phyloP scores from a whole-genome alignment of 2,113 vertebrate genomes.

The Amblyopsis rosae region DNA sequence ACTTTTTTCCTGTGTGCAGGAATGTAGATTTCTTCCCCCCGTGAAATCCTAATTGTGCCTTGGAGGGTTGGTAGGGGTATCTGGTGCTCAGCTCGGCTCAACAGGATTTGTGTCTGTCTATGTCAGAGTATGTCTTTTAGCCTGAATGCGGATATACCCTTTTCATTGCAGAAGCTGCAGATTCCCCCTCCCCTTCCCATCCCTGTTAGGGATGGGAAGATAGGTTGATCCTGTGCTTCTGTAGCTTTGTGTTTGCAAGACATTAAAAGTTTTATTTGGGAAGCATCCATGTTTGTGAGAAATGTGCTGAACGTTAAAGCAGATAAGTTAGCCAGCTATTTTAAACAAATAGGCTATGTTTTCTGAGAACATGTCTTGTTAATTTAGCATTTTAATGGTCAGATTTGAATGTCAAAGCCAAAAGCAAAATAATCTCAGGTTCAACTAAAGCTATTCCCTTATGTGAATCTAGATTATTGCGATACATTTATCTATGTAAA shows the following conservation, averaged over 20 bases:
- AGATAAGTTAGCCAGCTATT: constrained; percentile 22
- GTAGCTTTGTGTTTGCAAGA: constrained; percentile 63
- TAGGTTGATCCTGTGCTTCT: constrained; percentile 74
- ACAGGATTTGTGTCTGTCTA: constrained; percentile 82
- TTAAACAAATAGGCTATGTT: constrained; percentile 32
- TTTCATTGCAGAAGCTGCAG: constrained; percentile 77
- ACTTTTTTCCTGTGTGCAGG: constrained; percentile 80
- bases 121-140: constrained; percentile 76
- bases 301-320: constrained; percentile 26
- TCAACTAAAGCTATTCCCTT: constrained; percentile 30
- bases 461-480: constrained; percentile 54
- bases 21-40: constrained; percentile 83
- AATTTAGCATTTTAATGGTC: constrained; percentile 31
- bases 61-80: constrained; percentile 80
- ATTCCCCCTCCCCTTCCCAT: constrained; percentile 42
- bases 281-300: constrained; percentile 24
- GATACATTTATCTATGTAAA: constrained; percentile 70
- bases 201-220: constrained; percentile 62
- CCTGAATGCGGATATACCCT: constrained; percentile 78
- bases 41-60: constrained; percentile 88
- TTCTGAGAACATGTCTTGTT: constrained; percentile 28
- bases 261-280: constrained; percentile 61
- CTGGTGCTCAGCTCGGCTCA: constrained; percentile 78
- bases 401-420: constrained; percentile 18
- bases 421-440: constrained; percentile 48